Conservation (phyloP, 2,888 invertebrate genomes). For the Meandrusa payeni region DNA sequence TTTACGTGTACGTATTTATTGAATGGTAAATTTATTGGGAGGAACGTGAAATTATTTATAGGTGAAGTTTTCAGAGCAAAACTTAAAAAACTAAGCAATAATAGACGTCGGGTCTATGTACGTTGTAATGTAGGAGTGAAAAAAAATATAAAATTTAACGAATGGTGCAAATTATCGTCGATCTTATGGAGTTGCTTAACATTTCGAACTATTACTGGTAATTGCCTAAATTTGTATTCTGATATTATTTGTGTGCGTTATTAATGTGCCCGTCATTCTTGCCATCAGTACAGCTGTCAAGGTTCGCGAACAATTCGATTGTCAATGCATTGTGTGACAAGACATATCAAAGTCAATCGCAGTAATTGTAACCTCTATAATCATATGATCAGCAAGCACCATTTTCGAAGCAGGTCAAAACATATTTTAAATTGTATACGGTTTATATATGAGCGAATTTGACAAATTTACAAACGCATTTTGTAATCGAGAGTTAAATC, state of each 20-base stretch:
- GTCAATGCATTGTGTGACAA: constrained; percentile 53
- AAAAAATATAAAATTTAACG: constrained; percentile 49
- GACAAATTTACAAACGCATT: constrained; percentile 17
- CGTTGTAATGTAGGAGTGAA: constrained; percentile 74
- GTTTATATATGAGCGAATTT: constrained; percentile 43
- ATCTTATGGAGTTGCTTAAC: constrained; percentile 67
- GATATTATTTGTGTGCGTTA: constrained; percentile 63
- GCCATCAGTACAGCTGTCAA: constrained; percentile 51
- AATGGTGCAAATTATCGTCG: constrained; percentile 76
- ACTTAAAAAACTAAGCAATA: constrained; percentile 80
- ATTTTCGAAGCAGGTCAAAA: constrained; percentile 35
- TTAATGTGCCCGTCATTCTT: constrained; percentile 63
- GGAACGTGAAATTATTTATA: constrained; percentile 79
- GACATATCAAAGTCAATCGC: constrained; percentile 71
- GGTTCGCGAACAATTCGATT: constrained; percentile 34
- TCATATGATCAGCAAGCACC: constrained; percentile 47
- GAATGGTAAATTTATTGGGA: constrained; percentile 80
- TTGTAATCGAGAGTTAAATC: constrained; percentile 13
- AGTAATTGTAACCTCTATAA: constrained; percentile 38
- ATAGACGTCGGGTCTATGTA: constrained; percentile 76
- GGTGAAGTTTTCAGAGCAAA: constrained; percentile 76
- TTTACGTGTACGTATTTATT: constrained; percentile 81
- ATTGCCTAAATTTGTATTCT: constrained; percentile 68
- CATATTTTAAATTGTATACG: constrained; percentile 33
- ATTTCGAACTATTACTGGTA: constrained; percentile 55